Base-by-base conservation (phyloP, 2,797 vertebrate species). In the Microctenopoma stevenorrisi region DNA sequence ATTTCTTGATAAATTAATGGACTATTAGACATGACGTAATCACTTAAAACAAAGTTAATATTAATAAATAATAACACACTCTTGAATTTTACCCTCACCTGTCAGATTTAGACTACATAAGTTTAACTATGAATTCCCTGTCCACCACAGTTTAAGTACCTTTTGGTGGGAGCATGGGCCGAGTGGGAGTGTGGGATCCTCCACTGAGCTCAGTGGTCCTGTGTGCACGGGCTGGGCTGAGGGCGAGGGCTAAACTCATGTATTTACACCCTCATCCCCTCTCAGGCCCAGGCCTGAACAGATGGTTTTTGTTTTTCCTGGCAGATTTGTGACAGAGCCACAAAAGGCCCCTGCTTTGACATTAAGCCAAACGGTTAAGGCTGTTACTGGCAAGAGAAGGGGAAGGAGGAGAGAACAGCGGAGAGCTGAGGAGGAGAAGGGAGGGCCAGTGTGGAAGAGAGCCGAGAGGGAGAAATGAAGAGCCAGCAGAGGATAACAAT, bases 301-400 rank as follows among this genome's bases (percentile, higher is more conserved):
- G 93, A 94, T 94, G 94, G 91, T 94, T 94, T 87, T 72, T 94
- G 92, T 95, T 96, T 96, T 95, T 92, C 92, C 93, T 92, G 91
- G 86, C 92, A 94, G 94, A 95, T 94, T 94, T 94, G 93, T 86
- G 92, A 95, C 91, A 86, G 87, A 93, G 93, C 93, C 93, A 93
- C 92, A 94, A 92, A 93, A 92, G 93, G 92, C 93, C 94, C 89
- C 90, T 84, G 90, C 90, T 93, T 85, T 94, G 93, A 94, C 91
- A 93, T 44, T 49, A 73, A 92, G 92, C 93, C 92, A 94, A 93
- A 89, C 84, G 89, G 91, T 91, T 93, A 88, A 94, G 85, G 89
- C 92, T 85, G 92, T 89, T 93, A 89, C 88, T 88, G 93, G 91
- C 92, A 90, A 88, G 84, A 87, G 87, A 77, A 86, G 72, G 76